Evolutionary conservation across 2,888 invertebrate species (phyloP).

Genomic region (Mongoloraphidia duomilia): DNA sequence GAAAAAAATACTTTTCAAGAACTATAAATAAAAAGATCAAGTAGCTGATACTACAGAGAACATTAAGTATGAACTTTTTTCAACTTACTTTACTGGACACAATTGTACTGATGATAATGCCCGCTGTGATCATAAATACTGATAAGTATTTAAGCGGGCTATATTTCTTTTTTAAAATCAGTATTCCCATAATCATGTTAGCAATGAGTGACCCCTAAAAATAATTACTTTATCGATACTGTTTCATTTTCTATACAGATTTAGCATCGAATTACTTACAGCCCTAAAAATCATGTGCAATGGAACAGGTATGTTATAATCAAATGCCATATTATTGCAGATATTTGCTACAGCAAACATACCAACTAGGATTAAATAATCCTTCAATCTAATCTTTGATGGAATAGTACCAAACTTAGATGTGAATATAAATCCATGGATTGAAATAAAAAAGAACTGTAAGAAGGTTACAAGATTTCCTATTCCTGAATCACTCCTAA

Average conservation of each 20-base stretch:
- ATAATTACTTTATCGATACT: slow-evolving; percentile 8
- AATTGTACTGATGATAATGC: slow-evolving; percentile 82
- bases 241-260: slow-evolving; percentile 2
- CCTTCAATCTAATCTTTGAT: slow-evolving; percentile 58
- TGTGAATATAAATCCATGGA: slow-evolving; percentile 75
- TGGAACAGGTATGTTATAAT: slow-evolving; percentile 95
- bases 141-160: slow-evolving; percentile 75
- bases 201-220: slow-evolving; percentile 86
- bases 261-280: slow-evolving; percentile 34
- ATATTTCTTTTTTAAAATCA: slow-evolving; percentile 75
- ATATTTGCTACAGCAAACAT: slow-evolving; percentile 89
- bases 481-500: slow-evolving; percentile 74
- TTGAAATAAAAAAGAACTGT: slow-evolving; percentile 83
- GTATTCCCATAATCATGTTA: slow-evolving; percentile 88
- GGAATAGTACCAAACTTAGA: slow-evolving; percentile 70
- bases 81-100: slow-evolving; percentile 58
- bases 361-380: slow-evolving; percentile 67
- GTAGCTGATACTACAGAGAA: not conserved
- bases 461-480: slow-evolving; percentile 93
- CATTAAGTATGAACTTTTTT: slow-evolving; percentile 6
- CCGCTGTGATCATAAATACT: slow-evolving; percentile 83
- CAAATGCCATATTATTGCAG: slow-evolving; percentile 88
- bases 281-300: slow-evolving; percentile 97
- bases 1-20: not conserved
- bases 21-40: not conserved